Evolutionary conservation across 2,888 invertebrate species (phyloP), one percentile per base, ranked within the genome.

Genomic region (Diplolepis rosae): DNA sequence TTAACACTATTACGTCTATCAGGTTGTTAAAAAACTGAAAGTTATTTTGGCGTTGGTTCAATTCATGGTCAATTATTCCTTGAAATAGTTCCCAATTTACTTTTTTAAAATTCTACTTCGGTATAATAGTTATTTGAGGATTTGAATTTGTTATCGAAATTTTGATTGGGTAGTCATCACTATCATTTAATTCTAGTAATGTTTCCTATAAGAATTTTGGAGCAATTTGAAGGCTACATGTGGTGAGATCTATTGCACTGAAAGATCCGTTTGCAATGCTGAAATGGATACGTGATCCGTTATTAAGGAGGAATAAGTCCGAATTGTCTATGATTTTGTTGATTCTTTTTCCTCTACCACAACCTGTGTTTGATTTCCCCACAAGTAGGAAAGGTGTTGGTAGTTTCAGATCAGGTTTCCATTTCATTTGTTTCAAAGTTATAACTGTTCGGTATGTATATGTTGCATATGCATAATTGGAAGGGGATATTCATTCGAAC

Each of bases 131-230:
- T 18, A 9, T n/a, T n/a, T 54, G 11, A 15, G n/a, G n/a, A 30
- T n/a, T n/a, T n/a, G 9, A 2, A 2, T 45, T 68, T 65, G 18
- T 22, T 3, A 45, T 7, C 6, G 65, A 1, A 7, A 77, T 74
- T 13, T 42, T 30, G 3, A 76, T 61, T 1, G 74, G 77, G 30
- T 65, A 78, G 30, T 78, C 75, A 42, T 78, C 73, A 11, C 74
- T 72, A 35, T n/a, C n/a, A n/a, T n/a, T n/a, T n/a, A n/a, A n/a
- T n/a, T n/a, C n/a, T n/a, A n/a, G n/a, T n/a, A n/a, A 67, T 70
- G 30, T 42, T 5, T 51, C 9, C 74, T 65, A 79, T 18, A 66
- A 13, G 2, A 74, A 0, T 27, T 27, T 50, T 0, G 45, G 4
- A 4, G 71, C 65, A 4, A 77, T 42, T 0, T 27, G 28, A 5